A percentile compares a stretch with the other conserved stretches of the same genome.
Evolutionary conservation across 2,888 invertebrate genomes (phyloP).

Genomic region (Eretmocerus hayati): DNA sequence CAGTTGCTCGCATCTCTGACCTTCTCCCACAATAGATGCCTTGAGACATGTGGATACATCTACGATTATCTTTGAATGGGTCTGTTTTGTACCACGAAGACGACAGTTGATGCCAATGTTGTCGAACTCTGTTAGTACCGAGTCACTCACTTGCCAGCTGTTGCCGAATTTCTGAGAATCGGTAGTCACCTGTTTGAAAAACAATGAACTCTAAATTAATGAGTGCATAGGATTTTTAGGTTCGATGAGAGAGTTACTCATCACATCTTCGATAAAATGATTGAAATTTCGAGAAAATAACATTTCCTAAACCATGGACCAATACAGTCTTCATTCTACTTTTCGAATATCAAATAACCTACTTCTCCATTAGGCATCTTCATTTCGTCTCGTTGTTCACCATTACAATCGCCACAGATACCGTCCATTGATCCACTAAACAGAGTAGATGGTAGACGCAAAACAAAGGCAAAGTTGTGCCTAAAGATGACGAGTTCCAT

Average conservation of each 20-base stretch:
- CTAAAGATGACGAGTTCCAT: slow-evolving; percentile 56
- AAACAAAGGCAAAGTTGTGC: slow-evolving; percentile 41
- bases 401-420: slow-evolving; percentile 71
- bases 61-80: neutral
- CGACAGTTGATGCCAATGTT: neutral
- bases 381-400: slow-evolving; percentile 54
- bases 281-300: too few species aligned
- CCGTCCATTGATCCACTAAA: slow-evolving; percentile 70
- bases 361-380: slow-evolving; percentile 49
- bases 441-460: slow-evolving; percentile 66
- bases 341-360: too few species aligned
- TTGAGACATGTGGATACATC: neutral
- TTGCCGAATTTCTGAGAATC: slow-evolving; percentile 51
- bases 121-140: neutral
- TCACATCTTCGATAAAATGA: too few species aligned
- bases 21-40: neutral
- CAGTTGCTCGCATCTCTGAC: slow-evolving; percentile 3
- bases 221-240: neutral
- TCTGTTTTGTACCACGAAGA: neutral
- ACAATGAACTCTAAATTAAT: neutral
- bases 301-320: too few species aligned
- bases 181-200: slow-evolving; percentile 45
- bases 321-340: too few species aligned
- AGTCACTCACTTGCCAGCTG: slow-evolving; percentile 47
- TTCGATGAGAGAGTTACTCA: too few species aligned